Conservation (phyloP, 2,113 vertebrate species). For the Notiomystis cincta region DNA sequence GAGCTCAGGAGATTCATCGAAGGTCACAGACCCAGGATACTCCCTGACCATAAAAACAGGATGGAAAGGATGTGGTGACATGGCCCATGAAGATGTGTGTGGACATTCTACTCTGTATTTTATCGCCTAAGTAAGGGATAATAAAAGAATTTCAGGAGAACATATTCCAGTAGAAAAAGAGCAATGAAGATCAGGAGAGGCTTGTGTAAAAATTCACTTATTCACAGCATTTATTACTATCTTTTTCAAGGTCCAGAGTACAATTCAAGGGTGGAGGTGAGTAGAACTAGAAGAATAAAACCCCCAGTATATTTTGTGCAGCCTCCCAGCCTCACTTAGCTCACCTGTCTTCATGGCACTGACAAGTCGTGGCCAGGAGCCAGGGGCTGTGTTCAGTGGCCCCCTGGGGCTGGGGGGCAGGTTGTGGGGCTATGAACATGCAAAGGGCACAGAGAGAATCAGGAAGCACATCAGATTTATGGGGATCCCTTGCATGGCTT, state of each 20-base stretch:
- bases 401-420: background rate
- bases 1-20: background rate
- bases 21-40: background rate
- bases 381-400: background rate
- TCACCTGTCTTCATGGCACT: background rate
- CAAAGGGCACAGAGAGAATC: background rate
- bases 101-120: background rate
- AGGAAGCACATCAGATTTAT: background rate
- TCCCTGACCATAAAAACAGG: background rate
- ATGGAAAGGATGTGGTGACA: background rate
- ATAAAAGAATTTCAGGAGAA: background rate
- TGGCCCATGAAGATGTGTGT: background rate
- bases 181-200: background rate
- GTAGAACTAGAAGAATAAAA: background rate
- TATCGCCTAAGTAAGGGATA: background rate
- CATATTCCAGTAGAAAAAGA: background rate
- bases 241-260: background rate
- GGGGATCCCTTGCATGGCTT: background rate
- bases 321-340: background rate
- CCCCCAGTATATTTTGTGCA: background rate
- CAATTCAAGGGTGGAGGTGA: background rate
- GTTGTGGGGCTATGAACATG: background rate
- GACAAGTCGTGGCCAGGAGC: background rate
- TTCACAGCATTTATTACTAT: background rate
- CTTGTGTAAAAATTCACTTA: background rate